phyloP scores from a whole-genome alignment of 2,888 invertebrate genomes.

The Drosophila siamana region DNA sequence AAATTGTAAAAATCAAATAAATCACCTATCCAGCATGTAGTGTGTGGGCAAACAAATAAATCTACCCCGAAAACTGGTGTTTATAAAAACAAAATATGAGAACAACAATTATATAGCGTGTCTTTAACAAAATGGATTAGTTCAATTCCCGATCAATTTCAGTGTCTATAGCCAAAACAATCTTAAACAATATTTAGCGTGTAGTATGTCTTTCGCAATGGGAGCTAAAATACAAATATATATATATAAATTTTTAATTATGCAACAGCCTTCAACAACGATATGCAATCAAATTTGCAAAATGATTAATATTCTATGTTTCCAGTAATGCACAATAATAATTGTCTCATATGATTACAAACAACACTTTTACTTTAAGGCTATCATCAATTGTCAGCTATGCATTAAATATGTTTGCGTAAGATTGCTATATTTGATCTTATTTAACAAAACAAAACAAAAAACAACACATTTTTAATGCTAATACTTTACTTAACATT shows the following conservation, averaged over 20 bases:
- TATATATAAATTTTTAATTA: slow-evolving; percentile 40
- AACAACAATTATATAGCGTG: slow-evolving; percentile 46
- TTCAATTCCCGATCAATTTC: slow-evolving; percentile 39
- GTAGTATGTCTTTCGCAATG: slow-evolving; percentile 47
- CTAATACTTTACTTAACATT: slow-evolving; percentile 36
- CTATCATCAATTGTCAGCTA: slow-evolving; percentile 39
- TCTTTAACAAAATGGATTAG: slow-evolving; percentile 49
- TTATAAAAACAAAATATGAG: slow-evolving; percentile 26
- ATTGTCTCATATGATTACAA: slow-evolving; percentile 40
- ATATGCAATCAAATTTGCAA: slow-evolving; percentile 9
- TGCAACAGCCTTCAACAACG: slow-evolving; percentile 32
- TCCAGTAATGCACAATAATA: slow-evolving; percentile 51
- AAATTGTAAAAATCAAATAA: slow-evolving; percentile 46
- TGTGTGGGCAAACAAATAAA: slow-evolving; percentile 57
- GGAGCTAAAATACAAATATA: slow-evolving; percentile 37
- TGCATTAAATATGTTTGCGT: slow-evolving; percentile 39
- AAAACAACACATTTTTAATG: slow-evolving; percentile 28
- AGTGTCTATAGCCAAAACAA: slow-evolving; percentile 59
- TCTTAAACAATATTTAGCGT: slow-evolving; percentile 42
- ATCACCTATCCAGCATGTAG: slow-evolving; percentile 45
- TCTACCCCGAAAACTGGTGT: slow-evolving; percentile 44
- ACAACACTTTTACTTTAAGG: slow-evolving; percentile 51
- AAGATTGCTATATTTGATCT: slow-evolving; percentile 50
- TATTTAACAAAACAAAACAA: slow-evolving; percentile 35
- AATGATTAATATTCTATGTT: slow-evolving; percentile 34